Evolutionary conservation across 2,113 vertebrate genomes (phyloP), one percentile per base, ranked within the genome.

Genomic region (Tinamus guttatus): DNA sequence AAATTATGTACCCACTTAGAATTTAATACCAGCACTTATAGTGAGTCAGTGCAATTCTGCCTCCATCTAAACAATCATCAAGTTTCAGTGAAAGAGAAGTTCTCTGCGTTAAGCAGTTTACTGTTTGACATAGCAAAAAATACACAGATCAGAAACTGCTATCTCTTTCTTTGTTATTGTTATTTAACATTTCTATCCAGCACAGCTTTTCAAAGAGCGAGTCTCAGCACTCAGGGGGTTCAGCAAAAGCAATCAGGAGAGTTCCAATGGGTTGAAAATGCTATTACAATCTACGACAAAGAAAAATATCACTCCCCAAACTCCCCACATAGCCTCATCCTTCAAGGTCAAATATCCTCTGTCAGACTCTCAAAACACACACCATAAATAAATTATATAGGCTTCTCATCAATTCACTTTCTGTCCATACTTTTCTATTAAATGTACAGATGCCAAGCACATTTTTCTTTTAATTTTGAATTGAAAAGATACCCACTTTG

Each of bases 11-110:
- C 38, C 9, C 11, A 22, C 15, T n/a, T n/a, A n/a, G n/a, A n/a
- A n/a, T n/a, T n/a, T n/a, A n/a, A n/a, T n/a, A n/a, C n/a, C n/a
- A n/a, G n/a, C n/a, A n/a, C n/a, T 76, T 73, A 20, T 3, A 79
- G 5, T 8, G 32, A 54, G 11, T 34, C 5, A n/a, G 7, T 0
- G 0, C 60, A 79, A 65, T 51, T 85, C 10, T 34, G 40, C 5
- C 51, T 47, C 11, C 13, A 56, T 9, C 17, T 64, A 81, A 78
- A 75, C 2, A 4, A 49, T 30, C 38, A 80, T 51, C 9, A 76
- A 77, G n/a, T 2, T 85, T 91, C 54, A 76, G 7, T 56, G 70
- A 40, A 76, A 71, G 65, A 64, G 13, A 22, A 52, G 4, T 45
- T 67, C 7, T 93, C 62, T 71, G 6, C 20, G 32, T 64, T 38